Conservation (phyloP, 1,140 invertebrate species). For the Lucilia cuprina region DNA sequence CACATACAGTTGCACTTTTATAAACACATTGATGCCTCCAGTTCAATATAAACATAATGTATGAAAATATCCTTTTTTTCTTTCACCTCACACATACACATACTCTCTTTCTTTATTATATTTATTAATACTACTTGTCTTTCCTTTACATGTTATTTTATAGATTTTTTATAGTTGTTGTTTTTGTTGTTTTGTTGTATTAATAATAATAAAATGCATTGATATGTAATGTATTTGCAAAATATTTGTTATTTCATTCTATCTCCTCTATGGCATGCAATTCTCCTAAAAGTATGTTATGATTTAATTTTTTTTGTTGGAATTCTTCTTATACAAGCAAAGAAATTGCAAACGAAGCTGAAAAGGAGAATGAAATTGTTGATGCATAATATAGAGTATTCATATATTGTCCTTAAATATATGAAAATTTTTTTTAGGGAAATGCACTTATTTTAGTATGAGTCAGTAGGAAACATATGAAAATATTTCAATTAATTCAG, state of each 20-base stretch:
- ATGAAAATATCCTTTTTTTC: not conserved
- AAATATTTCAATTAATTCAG: too few species aligned
- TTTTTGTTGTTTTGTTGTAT: not conserved
- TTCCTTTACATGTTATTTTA: too few species aligned
- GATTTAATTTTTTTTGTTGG: not conserved
- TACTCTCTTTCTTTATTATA: too few species aligned
- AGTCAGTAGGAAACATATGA: too few species aligned
- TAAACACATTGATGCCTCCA: not conserved
- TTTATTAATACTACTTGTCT: too few species aligned
- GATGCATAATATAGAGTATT: too few species aligned
- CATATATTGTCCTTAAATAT: too few species aligned
- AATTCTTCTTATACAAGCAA: not conserved
- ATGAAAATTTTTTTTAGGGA: too few species aligned
- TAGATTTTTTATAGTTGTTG: too few species aligned
- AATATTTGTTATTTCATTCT: not conserved
- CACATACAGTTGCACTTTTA: not conserved
- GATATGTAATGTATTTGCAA: not conserved
- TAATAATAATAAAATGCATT: not conserved
- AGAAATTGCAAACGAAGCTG: not conserved
- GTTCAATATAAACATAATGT: not conserved
- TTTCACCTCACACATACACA: too few species aligned
- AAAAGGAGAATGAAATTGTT: not conserved
- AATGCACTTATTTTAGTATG: too few species aligned
- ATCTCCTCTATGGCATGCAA: not conserved
- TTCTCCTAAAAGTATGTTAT: not conserved